Evolutionary conservation across 2,888 invertebrate genomes (phyloP), one percentile per base, ranked within the genome.

Genomic region (Hedya salicella): DNA sequence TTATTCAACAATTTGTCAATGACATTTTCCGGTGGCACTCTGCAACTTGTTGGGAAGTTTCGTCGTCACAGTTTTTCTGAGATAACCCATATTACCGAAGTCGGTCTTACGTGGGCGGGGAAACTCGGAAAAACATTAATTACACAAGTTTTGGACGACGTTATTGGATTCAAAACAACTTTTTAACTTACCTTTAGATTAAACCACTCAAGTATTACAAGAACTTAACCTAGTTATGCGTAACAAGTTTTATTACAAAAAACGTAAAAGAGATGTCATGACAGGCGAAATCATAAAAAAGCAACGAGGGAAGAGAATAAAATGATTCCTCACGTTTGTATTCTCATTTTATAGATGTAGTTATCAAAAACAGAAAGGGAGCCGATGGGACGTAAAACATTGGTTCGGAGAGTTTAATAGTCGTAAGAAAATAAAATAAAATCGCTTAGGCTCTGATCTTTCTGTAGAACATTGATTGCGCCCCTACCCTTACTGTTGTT

Each of bases 381-480:
- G 42, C 36, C 50, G 42, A 52, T 59, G 11, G 59, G 53, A 66
- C 53, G 48, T 60, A 60, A 66, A 66, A 54, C 54, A 61, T 66
- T 66, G 66, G 42, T 53, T 82, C 71, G 73, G 76, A 70, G 73
- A 77, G 80, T 80, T 80, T 82, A 80, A 81, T 82, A 82, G 78
- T 79, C 74, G 76, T 69, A 71, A 75, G 76, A 72, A 83, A 77
- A 79, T 78, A 81, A 83, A 85, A 78, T 81, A 78, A 80, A 79
- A 75, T 68, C 76, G 78, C 80, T 82, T 79, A 83, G 82, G 78
- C 81, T 76, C 73, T 78, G 81, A 82, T 85, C 79, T 82, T 82
- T 82, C 82, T 78, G 77, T 77, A 75, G 75, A 82, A 82, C 89
- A 89, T 89, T 87, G 89, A 91, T 91, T 89, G 88, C 84, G 76